Evolutionary conservation across 1,140 invertebrate genomes (phyloP), one percentile per base, ranked within the genome.

Genomic region (Planococcus citri): DNA sequence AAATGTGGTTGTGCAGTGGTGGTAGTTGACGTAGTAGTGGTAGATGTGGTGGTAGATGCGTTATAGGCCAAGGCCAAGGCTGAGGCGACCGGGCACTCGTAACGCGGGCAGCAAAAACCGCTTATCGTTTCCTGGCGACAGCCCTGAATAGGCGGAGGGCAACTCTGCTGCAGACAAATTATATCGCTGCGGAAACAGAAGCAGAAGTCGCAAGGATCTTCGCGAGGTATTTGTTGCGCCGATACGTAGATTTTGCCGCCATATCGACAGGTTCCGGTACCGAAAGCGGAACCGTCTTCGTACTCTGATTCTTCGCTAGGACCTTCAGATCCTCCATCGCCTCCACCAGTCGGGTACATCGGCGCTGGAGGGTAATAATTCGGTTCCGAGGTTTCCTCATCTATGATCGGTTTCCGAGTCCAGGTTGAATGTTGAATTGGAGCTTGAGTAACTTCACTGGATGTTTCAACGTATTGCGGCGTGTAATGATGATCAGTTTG

Each of bases 101-200:
- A 96, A 75, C 93, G 82, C 57, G 94, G 94, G 82, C 94, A 96
- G 78, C 94, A 96, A 84, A 94, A 95, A 67, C 93, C 93, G 76
- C 85, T 84, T 74, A 96, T 95, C 6, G 90, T 87, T 80, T 95
- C 92, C 78, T 94, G 90, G 76, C 89, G 88, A 76, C 94, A 96
- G 29, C 88, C 88, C 51, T 87, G 85, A 73, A 95, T 94, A 61
- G 94, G 94, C 27, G 92, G 92, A 68, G 94, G 94, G 80, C 94
- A 96, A 75, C 91, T 93, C 78, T 96, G 94, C 79, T 95, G 92
- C 57, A 96, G 80, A 75, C 94, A 96, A 73, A 96, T 95, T 73
- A 96, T 95, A 76, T 95, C 94, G 76, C 92, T 92, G 79, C 93
- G 85, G 83, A 95, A 96, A 82, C 94, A 96, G 87, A 96, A 96